phyloP scores from a whole-genome alignment of 2,888 invertebrate species.

The Axea sp. region DNA sequence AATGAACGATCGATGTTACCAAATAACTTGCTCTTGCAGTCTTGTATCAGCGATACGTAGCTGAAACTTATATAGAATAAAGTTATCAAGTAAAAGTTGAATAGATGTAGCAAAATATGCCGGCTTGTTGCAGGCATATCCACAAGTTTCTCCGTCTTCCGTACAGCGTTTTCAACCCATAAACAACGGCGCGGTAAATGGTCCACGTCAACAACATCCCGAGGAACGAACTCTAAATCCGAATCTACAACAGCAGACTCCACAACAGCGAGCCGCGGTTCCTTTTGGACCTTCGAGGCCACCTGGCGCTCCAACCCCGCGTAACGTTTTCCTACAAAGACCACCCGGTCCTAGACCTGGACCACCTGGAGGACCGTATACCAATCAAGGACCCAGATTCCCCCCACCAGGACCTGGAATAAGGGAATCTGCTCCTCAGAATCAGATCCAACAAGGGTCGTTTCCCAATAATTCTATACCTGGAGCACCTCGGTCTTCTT shows the following conservation, averaged over 20 bases:
- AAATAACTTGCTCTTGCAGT: no score
- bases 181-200: constrained; percentile 74
- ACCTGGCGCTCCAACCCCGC: constrained; percentile 58
- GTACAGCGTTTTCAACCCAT: constrained; percentile 67
- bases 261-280: constrained; percentile 20
- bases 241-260: constrained; percentile 15
- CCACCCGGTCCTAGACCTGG: constrained; percentile 54
- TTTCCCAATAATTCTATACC: not conserved
- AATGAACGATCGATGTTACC: not conserved
- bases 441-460: not conserved
- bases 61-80: not conserved
- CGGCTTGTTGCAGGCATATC: constrained; percentile 65
- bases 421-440: constrained; percentile 22
- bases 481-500: constrained; percentile 47
- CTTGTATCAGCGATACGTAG: not conserved
- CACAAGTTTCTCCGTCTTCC: constrained; percentile 68
- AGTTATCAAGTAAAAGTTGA: not conserved
- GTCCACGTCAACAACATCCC: constrained; percentile 81
- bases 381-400: constrained; percentile 41
- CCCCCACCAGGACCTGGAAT: constrained; percentile 44
- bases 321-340: constrained; percentile 50
- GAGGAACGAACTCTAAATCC: constrained; percentile 79
- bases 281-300: constrained; percentile 65
- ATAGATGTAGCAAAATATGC: constrained; percentile 65
- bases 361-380: constrained; percentile 38